Evolutionary conservation across 2,113 vertebrate species (phyloP), one percentile per base, ranked within the genome.

Genomic region (Lasiurus cinereus): DNA sequence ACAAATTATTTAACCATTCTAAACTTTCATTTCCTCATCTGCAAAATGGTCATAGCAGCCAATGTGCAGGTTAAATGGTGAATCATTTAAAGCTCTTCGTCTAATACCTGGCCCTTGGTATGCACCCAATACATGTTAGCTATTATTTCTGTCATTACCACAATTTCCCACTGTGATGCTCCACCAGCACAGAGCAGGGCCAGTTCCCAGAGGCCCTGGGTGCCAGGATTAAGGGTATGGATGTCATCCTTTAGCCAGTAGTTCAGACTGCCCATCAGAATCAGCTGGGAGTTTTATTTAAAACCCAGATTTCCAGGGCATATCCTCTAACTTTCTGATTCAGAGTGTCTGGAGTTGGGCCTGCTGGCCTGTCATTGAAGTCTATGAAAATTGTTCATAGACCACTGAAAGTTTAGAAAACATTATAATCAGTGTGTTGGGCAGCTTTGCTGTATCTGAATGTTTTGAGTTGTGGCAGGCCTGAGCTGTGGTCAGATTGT

Each of bases 351-450:
- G 31, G 56, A 29, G 4, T 9, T 29, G 74, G 54, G 31, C 33
- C 78, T 84, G 29, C 48, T 27, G 36, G 39, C 85, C 70, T 89
- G 46, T 31, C 54, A 15, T 33, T 52, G 64, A 91, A 39, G 64
- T 59, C 59, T 84, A 39, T 59, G 95, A 77, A 96, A 94, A 69
- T 59, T 48, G 33, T 79, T 93, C 79, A 73, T 22, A 84, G 46
- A 22, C 76, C 59, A 24, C 11, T 11, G 78, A 93, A 83, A 76
- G 74, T 50, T 90, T 59, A 54, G 87, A 43, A 83, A 69, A 80
- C 22, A 8, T 48, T 73, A 11, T 72, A 59, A 76, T 67, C 66
- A 73, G 31, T 4, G 19, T 86, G 50, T n/a, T 13, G 52, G 91
- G 78, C 50, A 89, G 70, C 74, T 84, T 43, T 77, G 87, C 19